Evolutionary conservation across 2,113 vertebrate genomes (phyloP).

Genomic region (pig (Sus scrofa)): DNA sequence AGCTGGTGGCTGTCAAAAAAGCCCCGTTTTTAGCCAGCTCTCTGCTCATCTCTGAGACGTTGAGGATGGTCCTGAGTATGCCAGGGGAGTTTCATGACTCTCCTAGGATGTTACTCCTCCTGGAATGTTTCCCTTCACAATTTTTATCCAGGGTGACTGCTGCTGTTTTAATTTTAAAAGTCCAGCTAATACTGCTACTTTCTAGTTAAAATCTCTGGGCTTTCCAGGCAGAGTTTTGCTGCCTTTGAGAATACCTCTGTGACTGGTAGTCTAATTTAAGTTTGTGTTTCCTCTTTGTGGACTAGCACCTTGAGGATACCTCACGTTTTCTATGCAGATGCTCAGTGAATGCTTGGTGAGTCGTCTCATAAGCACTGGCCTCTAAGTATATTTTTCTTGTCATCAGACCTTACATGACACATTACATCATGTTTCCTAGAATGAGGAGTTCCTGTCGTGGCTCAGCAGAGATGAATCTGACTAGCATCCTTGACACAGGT

Average conservation of each 20-base stretch:
- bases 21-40: neutral
- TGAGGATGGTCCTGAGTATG: neutral
- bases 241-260: neutral
- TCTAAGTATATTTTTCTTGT: neutral
- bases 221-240: neutral
- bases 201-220: no score
- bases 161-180: neutral
- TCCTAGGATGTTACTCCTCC: neutral
- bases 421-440: neutral
- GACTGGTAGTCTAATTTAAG: neutral
- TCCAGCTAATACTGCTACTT: no score
- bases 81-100: neutral
- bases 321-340: neutral
- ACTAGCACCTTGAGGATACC: neutral
- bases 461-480: no score
- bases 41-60: neutral
- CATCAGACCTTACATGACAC: neutral
- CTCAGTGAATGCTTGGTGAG: neutral
- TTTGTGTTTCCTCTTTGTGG: neutral
- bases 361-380: neutral
- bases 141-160: neutral
- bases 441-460: neutral
- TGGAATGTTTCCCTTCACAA: neutral
- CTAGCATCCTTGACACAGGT: no score
- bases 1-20: neutral